Percentiles rank a stretch among this genome's conserved stretches.
Evolutionary conservation across 2,113 vertebrate species (phyloP).

Genomic region (Nansenia antarctica): DNA sequence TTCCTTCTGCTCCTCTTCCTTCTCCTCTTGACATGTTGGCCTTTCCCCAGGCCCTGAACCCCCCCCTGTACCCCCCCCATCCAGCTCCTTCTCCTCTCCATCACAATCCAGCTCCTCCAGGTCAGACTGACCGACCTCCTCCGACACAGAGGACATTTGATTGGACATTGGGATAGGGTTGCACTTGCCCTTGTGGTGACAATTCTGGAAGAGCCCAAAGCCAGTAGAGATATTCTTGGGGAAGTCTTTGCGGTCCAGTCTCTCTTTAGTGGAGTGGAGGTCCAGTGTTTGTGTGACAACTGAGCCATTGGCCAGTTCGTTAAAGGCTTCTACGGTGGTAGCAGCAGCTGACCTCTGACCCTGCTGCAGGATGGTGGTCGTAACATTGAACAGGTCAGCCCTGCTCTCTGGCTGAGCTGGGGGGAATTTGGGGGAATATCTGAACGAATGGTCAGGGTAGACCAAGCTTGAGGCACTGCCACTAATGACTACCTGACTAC

Average conservation of each 20-base stretch:
- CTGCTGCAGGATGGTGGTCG: slow-evolving; percentile 73
- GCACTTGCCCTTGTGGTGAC: slow-evolving; percentile 66
- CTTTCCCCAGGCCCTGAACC: slow-evolving; percentile 5
- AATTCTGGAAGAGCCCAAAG: slow-evolving; percentile 74
- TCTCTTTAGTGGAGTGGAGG: slow-evolving; percentile 69
- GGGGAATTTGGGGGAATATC: slow-evolving; percentile 66
- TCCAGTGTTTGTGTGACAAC: not conserved
- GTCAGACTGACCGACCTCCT: slow-evolving; percentile 59
- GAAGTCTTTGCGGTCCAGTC: slow-evolving; percentile 72
- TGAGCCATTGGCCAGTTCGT: slow-evolving; percentile 73
- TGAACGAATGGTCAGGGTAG: slow-evolving; percentile 77
- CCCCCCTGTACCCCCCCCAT: too few species aligned
- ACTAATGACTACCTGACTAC: slow-evolving; percentile 32
- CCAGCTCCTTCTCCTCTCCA: slow-evolving; percentile 9
- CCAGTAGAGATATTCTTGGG: slow-evolving; percentile 75
- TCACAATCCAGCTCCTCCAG: slow-evolving; percentile 15
- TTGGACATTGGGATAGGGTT: slow-evolving; percentile 64
- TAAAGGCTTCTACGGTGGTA: slow-evolving; percentile 60
- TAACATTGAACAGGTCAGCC: slow-evolving; percentile 77
- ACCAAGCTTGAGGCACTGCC: slow-evolving; percentile 58
- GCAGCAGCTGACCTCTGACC: slow-evolving; percentile 61
- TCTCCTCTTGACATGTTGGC: slow-evolving; percentile 61
- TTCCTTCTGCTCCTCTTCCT: slow-evolving; percentile 56
- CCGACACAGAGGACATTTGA: slow-evolving; percentile 78
- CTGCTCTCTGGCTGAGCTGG: slow-evolving; percentile 71